Percentiles rank a stretch among this genome's conserved stretches.
These are phyloP conservation scores for Sinosuthora webbiana DNA, from an alignment of 2,113 vertebrate genomes.

Conservation along the genomic window DNA sequence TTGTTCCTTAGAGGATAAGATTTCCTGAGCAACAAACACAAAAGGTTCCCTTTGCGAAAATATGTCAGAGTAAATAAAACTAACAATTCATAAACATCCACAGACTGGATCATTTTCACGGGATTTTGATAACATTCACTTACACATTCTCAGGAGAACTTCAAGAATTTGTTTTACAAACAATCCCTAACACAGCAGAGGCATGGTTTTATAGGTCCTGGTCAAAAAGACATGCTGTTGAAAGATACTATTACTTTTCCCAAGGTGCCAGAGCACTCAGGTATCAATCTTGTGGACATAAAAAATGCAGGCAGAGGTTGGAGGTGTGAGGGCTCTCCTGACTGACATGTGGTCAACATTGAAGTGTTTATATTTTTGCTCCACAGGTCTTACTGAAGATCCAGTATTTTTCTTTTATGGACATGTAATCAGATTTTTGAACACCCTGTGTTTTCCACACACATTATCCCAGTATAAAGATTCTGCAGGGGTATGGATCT, in stretches of 20 bases:
- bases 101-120: not conserved
- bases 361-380: not conserved
- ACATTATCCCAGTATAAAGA: not conserved
- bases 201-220: not conserved
- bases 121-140: not conserved
- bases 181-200: not conserved
- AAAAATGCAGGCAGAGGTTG: not conserved
- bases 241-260: not conserved
- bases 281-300: not conserved
- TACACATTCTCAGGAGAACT: not conserved
- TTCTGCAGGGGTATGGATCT: not conserved
- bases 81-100: not conserved
- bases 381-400: accelerated
- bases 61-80: constrained; percentile 13
- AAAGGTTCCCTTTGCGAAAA: not conserved
- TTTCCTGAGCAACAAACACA: not conserved
- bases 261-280: not conserved
- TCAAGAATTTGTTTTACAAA: constrained; percentile 1
- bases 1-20: not conserved
- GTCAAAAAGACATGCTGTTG: not conserved
- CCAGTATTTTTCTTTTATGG: not conserved
- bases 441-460: not conserved
- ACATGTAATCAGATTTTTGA: not conserved
- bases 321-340: not conserved
- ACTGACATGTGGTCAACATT: not conserved